Evolutionary conservation across 2,797 vertebrate genomes (phyloP), one percentile per base, ranked within the genome.

Genomic region (Microchirus variegatus): DNA sequence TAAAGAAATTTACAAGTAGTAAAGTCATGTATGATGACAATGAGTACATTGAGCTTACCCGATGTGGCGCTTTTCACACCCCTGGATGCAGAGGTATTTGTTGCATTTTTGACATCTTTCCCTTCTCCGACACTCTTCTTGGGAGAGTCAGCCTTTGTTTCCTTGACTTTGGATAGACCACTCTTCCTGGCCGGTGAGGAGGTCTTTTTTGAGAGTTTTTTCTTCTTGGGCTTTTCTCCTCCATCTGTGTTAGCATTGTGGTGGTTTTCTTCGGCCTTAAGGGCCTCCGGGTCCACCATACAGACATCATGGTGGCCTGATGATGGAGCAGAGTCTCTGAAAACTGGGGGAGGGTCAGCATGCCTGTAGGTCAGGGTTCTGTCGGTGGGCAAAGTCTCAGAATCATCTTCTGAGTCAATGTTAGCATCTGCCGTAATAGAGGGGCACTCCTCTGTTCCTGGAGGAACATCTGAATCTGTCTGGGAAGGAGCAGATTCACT

Each of bases 381-480:
- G 89, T 99, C 97, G 0, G 96, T 97, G 0, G 97, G 97, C 63
- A 99, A 93, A 55, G 97, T 99, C 90, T 99, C 97, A 0, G 97
- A 99, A 67, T 99, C 97, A 19, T 99, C 97, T 84, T 99, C 97
- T 0, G 97, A 99, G 84, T 99, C 97, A 51, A 99, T 99, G 76
- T 99, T 99, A 63, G 96, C 97, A 82, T 99, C 97, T 17, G 97
- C 97, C 73, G 97, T 99, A 82, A 99, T 99, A 56, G 97, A 99
- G 54, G 97, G 97, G 46, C 97, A 99, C 74, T 99, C 97, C 70
- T 99, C 97, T 0, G 97, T 99, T 53, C 97, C 97, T 0, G 97
- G 97, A 9, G 97, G 97, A 14, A 99, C 96, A 80, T 99, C 97
- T 0, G 97, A 99, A 84, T 99, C 97, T 0, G 97, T 99, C 80